Base-by-base conservation (phyloP, 2,888 invertebrate genomes). In the Acrobasis consociella region DNA sequence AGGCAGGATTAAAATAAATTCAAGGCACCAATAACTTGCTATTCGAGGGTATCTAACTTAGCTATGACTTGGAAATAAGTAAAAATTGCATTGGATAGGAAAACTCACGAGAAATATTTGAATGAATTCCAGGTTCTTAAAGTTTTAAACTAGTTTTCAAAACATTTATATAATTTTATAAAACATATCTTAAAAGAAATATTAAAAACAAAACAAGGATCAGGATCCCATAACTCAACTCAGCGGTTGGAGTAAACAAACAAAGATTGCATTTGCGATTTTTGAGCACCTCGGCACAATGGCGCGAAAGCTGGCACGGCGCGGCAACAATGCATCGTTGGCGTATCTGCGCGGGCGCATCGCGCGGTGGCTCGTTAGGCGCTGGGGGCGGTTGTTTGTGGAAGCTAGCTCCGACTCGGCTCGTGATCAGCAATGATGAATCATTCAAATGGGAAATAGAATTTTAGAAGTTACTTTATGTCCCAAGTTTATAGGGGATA, bases 221-320 rank as follows among this genome's bases (percentile, higher is more conserved):
- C 60, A 49, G 39, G 62, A 64, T 49, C 65, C 72, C 76, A 83
- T 82, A 84, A 81, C 68, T 78, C 76, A 80, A 73, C 67, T 70
- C 72, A 70, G 72, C 75, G 72, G 73, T 82, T 78, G 74, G 78
- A 76, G 89, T 90, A 91, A 91, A 91, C 91, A 91, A 91, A 91
- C 87, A 86, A 78, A 89, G 91, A 90, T 91, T 78, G 83, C 70
- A 75, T 75, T 75, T 73, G 76, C 81, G 91, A 91, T 91, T 85
- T 84, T 83, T 80, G 78, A 79, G 83, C 80, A 87, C 86, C 86
- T 84, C 73, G 63, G 64, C 78, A 91, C 92, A 92, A 92, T 92
- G 92, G 92, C 83, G 92, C 89, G 92, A 92, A 92, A 91, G 89
- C 86, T 91, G 85, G 89, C 92, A 84, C 91, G 87, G 83, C 77